Base-by-base conservation (phyloP, 2,113 vertebrate genomes). In the Lampris incognitus region DNA sequence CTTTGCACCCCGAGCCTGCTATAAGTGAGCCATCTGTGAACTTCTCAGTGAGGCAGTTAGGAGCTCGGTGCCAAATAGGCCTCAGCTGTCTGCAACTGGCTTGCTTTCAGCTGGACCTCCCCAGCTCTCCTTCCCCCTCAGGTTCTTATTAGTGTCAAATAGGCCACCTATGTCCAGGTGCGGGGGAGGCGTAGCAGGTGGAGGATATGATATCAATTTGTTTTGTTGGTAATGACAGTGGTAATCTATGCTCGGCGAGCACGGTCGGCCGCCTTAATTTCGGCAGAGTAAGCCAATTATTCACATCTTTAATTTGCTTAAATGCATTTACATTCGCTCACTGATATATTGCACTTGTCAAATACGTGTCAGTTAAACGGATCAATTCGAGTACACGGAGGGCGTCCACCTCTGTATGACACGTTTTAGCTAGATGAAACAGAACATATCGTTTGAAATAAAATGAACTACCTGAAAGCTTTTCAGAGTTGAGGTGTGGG, bases 101-200 rank as follows among this genome's bases (percentile, higher is more conserved):
- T 44, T 36, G 55, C 73, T 72, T 90, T 88, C 89, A 87, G 85
- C 75, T 83, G 78, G 79, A 85, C 78, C 69, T 74, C 66, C n/a
- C 71, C 77, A 41, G 72, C 75, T 51, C 13, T 24, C 67, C 48
- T 80, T 76, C 84, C n/a, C 64, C 68, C 72, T 54, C 62, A 75
- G 80, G 66, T 78, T 83, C 83, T 81, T 85, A 88, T 90, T 90
- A 87, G 82, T 87, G 89, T 92, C 87, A 87, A 4, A 71, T 77
- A 82, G 86, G 91, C 88, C 89, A 86, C 78, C 79, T 1, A 64
- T 64, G 82, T 88, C 78, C 89, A 84, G 89, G 83, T 84, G 90
- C 80, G 84, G 67, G 69, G 78, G 77, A 9, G 61, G 70, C 81
- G 50, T 59, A 72, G 81, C 89, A 90, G 91, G 88, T 86, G 85